Conservation (phyloP, 2,888 invertebrate genomes). For the Sphaerophoria taeniata region DNA sequence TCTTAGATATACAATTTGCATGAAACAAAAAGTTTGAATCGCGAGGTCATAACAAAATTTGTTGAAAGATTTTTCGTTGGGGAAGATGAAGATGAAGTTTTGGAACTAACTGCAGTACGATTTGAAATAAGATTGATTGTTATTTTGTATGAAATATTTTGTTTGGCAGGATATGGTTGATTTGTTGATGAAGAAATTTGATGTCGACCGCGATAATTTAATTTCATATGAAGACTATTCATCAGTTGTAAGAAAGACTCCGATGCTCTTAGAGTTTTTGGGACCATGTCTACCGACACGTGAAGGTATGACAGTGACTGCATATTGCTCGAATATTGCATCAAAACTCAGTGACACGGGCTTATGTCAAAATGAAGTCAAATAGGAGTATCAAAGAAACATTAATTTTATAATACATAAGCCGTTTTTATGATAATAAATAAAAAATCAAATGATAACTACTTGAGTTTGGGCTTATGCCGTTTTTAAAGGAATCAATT, state of each 20-base stretch:
- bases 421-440: too few species aligned
- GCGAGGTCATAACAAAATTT: slow-evolving; percentile 87
- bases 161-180: slow-evolving; percentile 87
- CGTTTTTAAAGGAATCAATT: too few species aligned
- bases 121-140: background rate
- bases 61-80: slow-evolving; percentile 82
- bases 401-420: too few species aligned
- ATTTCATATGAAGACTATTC: slow-evolving; percentile 88
- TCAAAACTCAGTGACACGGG: slow-evolving; percentile 41
- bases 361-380: background rate
- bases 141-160: background rate
- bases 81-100: slow-evolving; percentile 88
- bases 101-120: slow-evolving; percentile 83
- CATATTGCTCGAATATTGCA: slow-evolving; percentile 78
- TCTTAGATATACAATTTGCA: slow-evolving; percentile 86
- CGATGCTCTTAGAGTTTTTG: slow-evolving; percentile 88
- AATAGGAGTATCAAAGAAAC: background rate
- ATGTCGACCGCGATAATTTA: slow-evolving; percentile 89
- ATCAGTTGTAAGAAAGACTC: slow-evolving; percentile 85
- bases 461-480: too few species aligned
- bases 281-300: slow-evolving; percentile 88
- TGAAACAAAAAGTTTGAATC: slow-evolving; percentile 86
- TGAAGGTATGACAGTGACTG: slow-evolving; percentile 79
- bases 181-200: slow-evolving; percentile 89
- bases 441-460: too few species aligned